Evolutionary conservation across 1,140 invertebrate genomes (phyloP).

Genomic region (Camponotus floridanus): DNA sequence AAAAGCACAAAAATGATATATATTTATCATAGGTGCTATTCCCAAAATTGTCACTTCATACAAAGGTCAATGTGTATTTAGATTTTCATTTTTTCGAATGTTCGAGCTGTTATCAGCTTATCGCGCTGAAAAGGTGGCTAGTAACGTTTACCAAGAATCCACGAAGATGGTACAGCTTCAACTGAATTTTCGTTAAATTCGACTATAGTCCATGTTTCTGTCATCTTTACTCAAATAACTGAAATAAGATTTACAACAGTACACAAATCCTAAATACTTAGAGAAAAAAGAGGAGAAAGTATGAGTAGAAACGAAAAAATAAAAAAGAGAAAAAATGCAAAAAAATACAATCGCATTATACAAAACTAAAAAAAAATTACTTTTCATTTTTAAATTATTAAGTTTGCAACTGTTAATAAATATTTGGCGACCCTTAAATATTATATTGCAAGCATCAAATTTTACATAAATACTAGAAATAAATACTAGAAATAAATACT

Average conservation of each 20-base stretch:
- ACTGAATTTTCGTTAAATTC: not conserved
- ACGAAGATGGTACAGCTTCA: not conserved
- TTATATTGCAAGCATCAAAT: too few relatives aligned
- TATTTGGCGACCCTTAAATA: too few relatives aligned
- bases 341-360: not conserved
- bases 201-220: not conserved
- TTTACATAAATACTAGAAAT: too few relatives aligned
- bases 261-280: not conserved
- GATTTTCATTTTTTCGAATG: slow-evolving; percentile 6
- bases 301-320: too few relatives aligned
- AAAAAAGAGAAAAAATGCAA: not conserved
- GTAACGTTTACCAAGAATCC: slow-evolving; percentile 1
- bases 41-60: slow-evolving; percentile 2
- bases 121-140: not conserved
- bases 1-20: too few relatives aligned
- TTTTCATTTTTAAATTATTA: too few relatives aligned
- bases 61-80: slow-evolving; percentile 18
- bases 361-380: too few relatives aligned
- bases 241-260: not conserved
- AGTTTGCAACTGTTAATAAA: too few relatives aligned
- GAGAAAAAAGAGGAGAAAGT: not conserved
- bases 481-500: too few relatives aligned
- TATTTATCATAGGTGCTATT: slow-evolving; percentile 3
- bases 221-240: not conserved
- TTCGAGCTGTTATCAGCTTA: not conserved